These are phyloP conservation scores for Thumatha senex DNA, from an alignment of 2,888 invertebrate genomes.

Conservation along the genomic window DNA sequence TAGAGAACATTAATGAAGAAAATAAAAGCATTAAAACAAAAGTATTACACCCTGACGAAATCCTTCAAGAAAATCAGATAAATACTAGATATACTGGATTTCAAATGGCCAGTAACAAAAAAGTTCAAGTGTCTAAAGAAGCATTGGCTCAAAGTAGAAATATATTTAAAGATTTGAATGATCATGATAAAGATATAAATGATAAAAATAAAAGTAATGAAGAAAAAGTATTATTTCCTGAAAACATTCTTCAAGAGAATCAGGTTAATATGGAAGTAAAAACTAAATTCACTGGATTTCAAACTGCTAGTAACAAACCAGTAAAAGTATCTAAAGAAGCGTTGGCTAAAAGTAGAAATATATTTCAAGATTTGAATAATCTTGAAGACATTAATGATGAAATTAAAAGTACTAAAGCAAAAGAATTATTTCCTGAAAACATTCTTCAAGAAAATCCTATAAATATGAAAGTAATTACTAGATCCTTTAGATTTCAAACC, in stretches of 20 bases:
- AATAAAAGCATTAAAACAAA: slow-evolving; percentile 1
- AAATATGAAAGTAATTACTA: background rate
- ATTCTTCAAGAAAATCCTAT: background rate
- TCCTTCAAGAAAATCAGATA: background rate
- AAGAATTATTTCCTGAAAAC: slow-evolving; percentile 6
- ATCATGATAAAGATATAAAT: background rate
- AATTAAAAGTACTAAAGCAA: background rate
- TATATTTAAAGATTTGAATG: slow-evolving; percentile 47
- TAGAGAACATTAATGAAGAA: background rate
- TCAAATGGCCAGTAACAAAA: slow-evolving; percentile 54
- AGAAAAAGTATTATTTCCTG: slow-evolving; percentile 5
- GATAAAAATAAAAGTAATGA: background rate
- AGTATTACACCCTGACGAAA: slow-evolving; percentile 1
- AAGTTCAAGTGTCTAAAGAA: slow-evolving; percentile 43
- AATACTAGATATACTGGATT: slow-evolving; percentile 35
- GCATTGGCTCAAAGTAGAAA: slow-evolving; percentile 45
- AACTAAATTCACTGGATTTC: slow-evolving; percentile 30
- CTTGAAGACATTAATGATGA: background rate
- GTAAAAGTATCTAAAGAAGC: slow-evolving; percentile 53
- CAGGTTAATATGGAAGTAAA: background rate
- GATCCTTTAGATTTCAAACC: slow-evolving; percentile 48
- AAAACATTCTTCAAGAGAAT: background rate
- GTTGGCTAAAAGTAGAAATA: slow-evolving; percentile 51
- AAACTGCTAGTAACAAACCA: slow-evolving; percentile 54
- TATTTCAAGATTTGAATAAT: slow-evolving; percentile 42